phyloP scores from a whole-genome alignment of 2,113 vertebrate species.

The Corapipo altera region DNA sequence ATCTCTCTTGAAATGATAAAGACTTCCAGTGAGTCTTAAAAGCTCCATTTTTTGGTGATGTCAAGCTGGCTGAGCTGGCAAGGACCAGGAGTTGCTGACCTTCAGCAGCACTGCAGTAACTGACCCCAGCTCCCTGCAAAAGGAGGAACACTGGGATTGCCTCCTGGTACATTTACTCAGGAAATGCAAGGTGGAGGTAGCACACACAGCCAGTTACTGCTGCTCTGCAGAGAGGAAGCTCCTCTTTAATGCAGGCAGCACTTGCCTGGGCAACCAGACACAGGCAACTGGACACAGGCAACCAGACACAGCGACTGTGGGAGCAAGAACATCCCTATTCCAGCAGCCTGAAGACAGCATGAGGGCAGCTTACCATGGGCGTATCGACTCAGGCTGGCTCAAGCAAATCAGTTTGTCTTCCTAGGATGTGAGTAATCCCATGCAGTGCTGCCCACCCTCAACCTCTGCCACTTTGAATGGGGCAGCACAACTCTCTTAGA shows the following conservation, averaged over 20 bases:
- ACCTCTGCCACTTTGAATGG: background rate
- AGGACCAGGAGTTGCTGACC: background rate
- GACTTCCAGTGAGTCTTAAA: background rate
- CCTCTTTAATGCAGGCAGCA: background rate
- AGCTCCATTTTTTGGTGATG: background rate
- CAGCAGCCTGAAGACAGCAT: background rate
- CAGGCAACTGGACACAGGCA: background rate
- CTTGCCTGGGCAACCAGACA: background rate
- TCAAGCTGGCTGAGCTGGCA: background rate
- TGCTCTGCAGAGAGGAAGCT: background rate
- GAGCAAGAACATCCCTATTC: background rate
- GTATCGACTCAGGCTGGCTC: background rate
- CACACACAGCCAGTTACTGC: background rate
- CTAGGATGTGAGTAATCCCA: background rate
- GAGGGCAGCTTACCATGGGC: background rate
- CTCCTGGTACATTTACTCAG: background rate
- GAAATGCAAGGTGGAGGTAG: background rate
- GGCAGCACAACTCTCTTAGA: background rate
- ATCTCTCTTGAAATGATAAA: background rate
- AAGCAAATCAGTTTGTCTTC: background rate
- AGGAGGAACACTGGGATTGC: background rate
- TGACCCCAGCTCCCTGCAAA: background rate
- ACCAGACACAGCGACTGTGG: background rate
- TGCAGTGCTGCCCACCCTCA: background rate
- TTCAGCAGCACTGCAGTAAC: background rate